Percentiles rank a stretch among this genome's conserved stretches.
Evolutionary conservation across 2,113 vertebrate species (phyloP).

Genomic region (Dasyurus viverrinus): DNA sequence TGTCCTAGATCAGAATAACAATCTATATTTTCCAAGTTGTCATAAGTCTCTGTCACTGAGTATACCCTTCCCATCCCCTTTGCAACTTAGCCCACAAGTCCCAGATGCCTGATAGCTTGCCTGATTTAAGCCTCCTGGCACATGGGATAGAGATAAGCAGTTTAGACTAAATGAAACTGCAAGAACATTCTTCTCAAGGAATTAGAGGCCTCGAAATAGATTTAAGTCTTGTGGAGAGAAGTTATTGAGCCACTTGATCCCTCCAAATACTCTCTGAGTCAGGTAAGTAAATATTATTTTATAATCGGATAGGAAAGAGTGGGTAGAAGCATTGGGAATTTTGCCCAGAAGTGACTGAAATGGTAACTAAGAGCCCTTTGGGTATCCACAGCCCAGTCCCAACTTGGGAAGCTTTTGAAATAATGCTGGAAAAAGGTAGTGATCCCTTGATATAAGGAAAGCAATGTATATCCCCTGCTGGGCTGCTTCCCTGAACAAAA

Average conservation of each 20-base stretch:
- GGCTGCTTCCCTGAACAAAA: background rate
- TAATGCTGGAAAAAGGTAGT: background rate
- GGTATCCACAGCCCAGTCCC: background rate
- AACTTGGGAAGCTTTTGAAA: background rate
- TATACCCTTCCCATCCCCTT: background rate
- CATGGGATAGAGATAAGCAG: background rate
- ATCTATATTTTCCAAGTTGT: background rate
- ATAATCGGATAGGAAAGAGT: background rate
- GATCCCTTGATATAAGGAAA: background rate
- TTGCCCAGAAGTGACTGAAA: background rate
- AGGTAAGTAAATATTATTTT: background rate
- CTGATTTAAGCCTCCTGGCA: background rate
- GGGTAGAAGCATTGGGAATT: background rate
- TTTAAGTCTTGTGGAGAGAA: conserved; percentile 1
- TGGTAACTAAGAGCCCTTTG: background rate
- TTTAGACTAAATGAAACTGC: background rate
- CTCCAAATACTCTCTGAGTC: background rate
- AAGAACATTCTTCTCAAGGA: background rate
- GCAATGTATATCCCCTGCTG: background rate
- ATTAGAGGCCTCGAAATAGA: background rate
- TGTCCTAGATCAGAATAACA: background rate
- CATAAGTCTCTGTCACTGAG: background rate
- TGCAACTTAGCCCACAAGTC: background rate
- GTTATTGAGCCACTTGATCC: background rate
- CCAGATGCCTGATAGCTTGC: background rate